Base-by-base conservation (phyloP, 2,797 vertebrate species). In the Eurystomus glaucurus region DNA sequence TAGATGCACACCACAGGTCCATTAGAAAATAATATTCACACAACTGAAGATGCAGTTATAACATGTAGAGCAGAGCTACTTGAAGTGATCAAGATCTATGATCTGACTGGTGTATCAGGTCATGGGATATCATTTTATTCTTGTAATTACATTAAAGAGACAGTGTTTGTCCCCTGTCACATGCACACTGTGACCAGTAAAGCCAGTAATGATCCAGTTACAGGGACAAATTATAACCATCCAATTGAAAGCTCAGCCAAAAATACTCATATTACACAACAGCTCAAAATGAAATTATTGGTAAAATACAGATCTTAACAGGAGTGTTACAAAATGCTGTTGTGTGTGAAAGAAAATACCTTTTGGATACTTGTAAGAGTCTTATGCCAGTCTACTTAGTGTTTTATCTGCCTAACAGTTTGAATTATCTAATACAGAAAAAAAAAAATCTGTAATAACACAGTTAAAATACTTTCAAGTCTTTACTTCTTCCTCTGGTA, bases 51-150 rank as follows among this genome's bases (percentile, higher is more conserved):
- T 9, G 18, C 25, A 48, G 31, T 22, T 62, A 6, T 29, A 33
- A 37, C 2, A 10, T 6, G 21, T 31, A 55, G 33, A 84, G 39
- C 9, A 26, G 83, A 58, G 35, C 0, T 0, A 66, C 23, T 46
- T 57, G 11, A 62, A 68, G 16, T 6, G 11, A 74, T 26, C 20
- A 11, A 68, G 18, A 9, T 28, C 52, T 69, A 2, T 39, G 25
- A 51, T 45, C 39, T 66, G 45, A 57, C 13, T 39, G 54, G 18
- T 46, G 1, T 9, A 35, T 20, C n/a, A 84, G 25, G 41, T 76
- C 66, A 82, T 2, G 58, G 18, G 29, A 28, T 29, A 17, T 37
- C 5, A 5, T 29, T 64, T 43, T 20, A 31, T 64, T 52, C 33
- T 31, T 86, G 9, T 39, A 86, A 82, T 37, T 66, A 16, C 13